Conservation (phyloP, 2,113 vertebrate species). For the Lepus timidus region DNA sequence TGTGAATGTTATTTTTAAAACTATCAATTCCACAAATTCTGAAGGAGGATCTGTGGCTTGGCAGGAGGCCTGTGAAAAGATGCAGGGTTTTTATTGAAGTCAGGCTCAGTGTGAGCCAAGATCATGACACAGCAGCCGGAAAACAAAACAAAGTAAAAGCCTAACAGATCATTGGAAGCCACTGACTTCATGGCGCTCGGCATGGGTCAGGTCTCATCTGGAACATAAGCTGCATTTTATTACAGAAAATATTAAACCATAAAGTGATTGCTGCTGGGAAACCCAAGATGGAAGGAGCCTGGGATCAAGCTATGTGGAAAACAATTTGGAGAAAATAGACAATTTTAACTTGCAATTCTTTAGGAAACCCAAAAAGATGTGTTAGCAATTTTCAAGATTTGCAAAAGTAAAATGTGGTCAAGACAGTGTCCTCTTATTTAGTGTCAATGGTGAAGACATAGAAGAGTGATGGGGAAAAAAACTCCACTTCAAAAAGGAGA, state of each 20-base stretch:
- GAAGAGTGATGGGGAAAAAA: not conserved
- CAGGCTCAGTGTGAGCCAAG: conserved; percentile 62
- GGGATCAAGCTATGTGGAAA: conserved; percentile 27
- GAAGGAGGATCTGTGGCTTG: conserved; percentile 60
- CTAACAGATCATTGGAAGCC: conserved; percentile 27
- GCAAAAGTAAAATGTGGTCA: conserved; percentile 26
- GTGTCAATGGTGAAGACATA: not conserved
- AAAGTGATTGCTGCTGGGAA: conserved; percentile 56
- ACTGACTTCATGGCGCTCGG: not conserved
- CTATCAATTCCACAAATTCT: conserved; percentile 64
- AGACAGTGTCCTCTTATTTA: not conserved
- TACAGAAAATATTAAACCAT: conserved; percentile 66
- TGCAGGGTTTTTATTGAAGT: conserved; percentile 73
- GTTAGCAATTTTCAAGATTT: not conserved
- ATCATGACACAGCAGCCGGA: conserved; percentile 68
- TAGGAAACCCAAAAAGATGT: not conserved
- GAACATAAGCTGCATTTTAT: conserved; percentile 45
- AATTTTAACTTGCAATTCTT: conserved; percentile 54
- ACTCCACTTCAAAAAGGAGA: not conserved
- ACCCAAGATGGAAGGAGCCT: conserved; percentile 45
- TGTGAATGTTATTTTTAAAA: conserved; percentile 62
- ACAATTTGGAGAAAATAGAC: conserved; percentile 8
- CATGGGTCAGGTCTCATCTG: conserved; percentile 31
- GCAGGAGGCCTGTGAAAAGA: conserved; percentile 62
- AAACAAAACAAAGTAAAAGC: conserved; percentile 72